These are phyloP conservation scores for Antheraea yamamai DNA, from an alignment of 2,888 invertebrate species.

Conservation along the genomic window DNA sequence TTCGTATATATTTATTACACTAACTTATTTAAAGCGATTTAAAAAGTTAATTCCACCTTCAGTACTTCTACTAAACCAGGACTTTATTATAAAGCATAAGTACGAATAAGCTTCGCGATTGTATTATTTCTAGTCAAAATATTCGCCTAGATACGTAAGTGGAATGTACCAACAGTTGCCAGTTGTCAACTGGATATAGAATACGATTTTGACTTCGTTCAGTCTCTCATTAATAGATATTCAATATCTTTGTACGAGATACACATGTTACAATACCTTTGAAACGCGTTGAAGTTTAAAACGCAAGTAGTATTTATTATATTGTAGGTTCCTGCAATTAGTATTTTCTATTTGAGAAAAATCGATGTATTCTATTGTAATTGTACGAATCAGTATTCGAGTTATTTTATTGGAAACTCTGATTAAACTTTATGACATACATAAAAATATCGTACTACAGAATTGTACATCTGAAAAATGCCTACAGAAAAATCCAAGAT, in stretches of 20 bases:
- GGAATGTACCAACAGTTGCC: background rate
- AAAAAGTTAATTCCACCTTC: background rate
- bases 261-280: background rate
- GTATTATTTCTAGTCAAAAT: background rate
- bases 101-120: background rate
- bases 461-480: too few species aligned
- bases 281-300: background rate
- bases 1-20: too few species aligned
- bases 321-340: background rate
- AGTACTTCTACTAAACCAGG: background rate
- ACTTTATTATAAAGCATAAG: too few species aligned
- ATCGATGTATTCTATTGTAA: too few species aligned
- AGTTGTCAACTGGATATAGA: background rate
- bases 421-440: too few species aligned
- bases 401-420: too few species aligned
- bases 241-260: background rate
- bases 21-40: background rate
- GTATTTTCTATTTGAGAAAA: too few species aligned
- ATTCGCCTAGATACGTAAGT: background rate
- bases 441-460: too few species aligned
- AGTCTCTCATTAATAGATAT: background rate
- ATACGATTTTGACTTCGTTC: background rate
- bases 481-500: too few species aligned
- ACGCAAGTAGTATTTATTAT: background rate
- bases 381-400: too few species aligned